Evolutionary conservation across 37 sponge, comb jelly and placozoan species (phyloP).

Genomic region (Hormiphora californensis): DNA sequence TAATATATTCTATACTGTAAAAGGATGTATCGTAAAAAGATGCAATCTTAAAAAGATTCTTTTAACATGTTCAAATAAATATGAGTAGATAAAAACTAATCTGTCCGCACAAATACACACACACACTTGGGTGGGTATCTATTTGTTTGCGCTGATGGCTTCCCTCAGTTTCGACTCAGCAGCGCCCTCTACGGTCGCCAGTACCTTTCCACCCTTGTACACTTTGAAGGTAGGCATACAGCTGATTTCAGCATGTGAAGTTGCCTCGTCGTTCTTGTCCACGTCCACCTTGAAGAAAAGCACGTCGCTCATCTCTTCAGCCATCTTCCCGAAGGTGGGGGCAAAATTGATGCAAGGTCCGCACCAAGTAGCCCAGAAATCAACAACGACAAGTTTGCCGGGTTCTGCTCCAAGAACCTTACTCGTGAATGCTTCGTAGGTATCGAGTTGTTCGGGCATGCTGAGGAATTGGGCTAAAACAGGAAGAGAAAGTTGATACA

Average conservation of each 20-base stretch:
- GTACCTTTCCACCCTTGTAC: neutral
- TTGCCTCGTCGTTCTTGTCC: neutral
- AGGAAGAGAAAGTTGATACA: too few species aligned
- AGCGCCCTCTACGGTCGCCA: conserved; percentile 1
- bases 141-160: neutral
- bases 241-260: neutral
- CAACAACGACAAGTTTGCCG: neutral
- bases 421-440: too few species aligned
- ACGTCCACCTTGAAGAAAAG: conserved; percentile 29
- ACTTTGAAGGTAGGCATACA: conserved; percentile 49
- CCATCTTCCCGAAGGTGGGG: neutral
- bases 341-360: conserved; percentile 8
- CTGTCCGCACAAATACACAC: too few species aligned
- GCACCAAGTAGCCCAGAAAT: conserved; percentile 54
- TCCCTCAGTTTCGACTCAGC: neutral
- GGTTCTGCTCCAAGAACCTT: neutral
- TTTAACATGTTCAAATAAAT: too few species aligned
- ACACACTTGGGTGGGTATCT: too few species aligned
- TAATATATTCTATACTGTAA: too few species aligned
- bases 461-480: too few species aligned
- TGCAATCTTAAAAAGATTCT: too few species aligned
- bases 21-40: too few species aligned
- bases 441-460: too few species aligned
- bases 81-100: too few species aligned
- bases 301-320: neutral